Base-by-base conservation (phyloP, 2,888 invertebrate genomes). In the Melitaea athalia region DNA sequence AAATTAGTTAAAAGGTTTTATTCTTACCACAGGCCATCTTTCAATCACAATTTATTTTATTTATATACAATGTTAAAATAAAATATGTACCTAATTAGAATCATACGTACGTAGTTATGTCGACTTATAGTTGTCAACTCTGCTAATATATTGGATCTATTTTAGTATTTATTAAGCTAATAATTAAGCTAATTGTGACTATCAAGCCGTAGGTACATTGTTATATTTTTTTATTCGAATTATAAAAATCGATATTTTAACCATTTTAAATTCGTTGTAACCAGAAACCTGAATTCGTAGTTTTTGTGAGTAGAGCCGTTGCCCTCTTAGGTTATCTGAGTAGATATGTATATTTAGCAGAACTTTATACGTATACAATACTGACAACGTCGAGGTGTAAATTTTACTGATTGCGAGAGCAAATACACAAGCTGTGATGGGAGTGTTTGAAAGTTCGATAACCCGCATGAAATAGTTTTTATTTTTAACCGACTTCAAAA, bases 371-470 rank as follows among this genome's bases (percentile, higher is more conserved):
- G 72, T 71, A 67, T 78, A 81, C 76, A 79, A 77, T 75, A 77
- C 81, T 81, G 84, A 81, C 80, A 84, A 84, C 81, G 80, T 73
- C 77, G 70, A 74, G 82, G 88, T 89, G 90, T 86, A 85, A 88
- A 88, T 89, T 86, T 83, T 81, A 84, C 83, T 85, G 84, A 88
- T 89, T 87, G 81, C 80, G 72, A 79, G 79, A 83, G 84, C 84
- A 87, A 87, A 89, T 83, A 87, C 76, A 79, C 80, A 75, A 77
- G 79, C 78, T 81, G 73, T 81, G 79, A 81, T 79, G 78, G 77
- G 72, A 79, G 78, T 83, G 77, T 79, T 79, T 67, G 72, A 76
- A 75, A 84, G 88, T 84, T 88, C 87, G 79, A 81, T 83, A 82
- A 87, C 87, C 88, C 78, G 72, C 71, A 72, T 68, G 75, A 77